Evolutionary conservation across 2,113 vertebrate species (phyloP).

Genomic region (Limanda limanda): DNA sequence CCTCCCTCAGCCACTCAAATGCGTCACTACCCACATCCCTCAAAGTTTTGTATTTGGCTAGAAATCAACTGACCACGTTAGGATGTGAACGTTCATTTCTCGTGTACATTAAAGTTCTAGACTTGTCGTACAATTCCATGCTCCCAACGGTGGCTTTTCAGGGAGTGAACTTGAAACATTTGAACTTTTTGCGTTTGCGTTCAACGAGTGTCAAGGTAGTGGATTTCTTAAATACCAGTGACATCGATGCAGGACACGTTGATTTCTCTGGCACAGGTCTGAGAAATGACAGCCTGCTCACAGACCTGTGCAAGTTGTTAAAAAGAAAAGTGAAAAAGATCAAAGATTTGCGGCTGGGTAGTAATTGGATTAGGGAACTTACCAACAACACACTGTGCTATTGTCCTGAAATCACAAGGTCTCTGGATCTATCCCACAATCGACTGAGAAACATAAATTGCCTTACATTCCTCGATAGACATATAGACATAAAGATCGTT

Average conservation of each 20-base stretch:
- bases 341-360: constrained; percentile 47
- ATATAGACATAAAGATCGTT: constrained; percentile 34
- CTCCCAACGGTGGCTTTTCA: constrained; percentile 59
- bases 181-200: constrained; percentile 67
- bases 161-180: constrained; percentile 60
- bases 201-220: constrained; percentile 71
- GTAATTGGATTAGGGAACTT: constrained; percentile 44
- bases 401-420: constrained; percentile 69
- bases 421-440: constrained; percentile 82
- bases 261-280: constrained; percentile 81
- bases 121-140: constrained; percentile 80
- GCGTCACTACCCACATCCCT: constrained; percentile 69
- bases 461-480: constrained; percentile 41
- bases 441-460: constrained; percentile 48
- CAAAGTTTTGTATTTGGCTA: constrained; percentile 64
- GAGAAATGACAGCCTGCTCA: constrained; percentile 6
- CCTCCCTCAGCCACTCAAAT: constrained; percentile 66
- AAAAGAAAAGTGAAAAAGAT: constrained; percentile 40
- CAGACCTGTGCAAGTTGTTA: constrained; percentile 65
- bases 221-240: constrained; percentile 71
- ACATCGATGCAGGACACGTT: constrained; percentile 64
- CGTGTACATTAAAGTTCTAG: constrained; percentile 56
- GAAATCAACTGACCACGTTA: constrained; percentile 76
- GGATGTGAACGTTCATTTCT: constrained; percentile 67
- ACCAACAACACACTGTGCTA: accelerated